A percentile compares a stretch with the other conserved stretches of the same genome.
Conservation (phyloP, 2,888 invertebrate genomes). For the Ennomos erosarius region DNA sequence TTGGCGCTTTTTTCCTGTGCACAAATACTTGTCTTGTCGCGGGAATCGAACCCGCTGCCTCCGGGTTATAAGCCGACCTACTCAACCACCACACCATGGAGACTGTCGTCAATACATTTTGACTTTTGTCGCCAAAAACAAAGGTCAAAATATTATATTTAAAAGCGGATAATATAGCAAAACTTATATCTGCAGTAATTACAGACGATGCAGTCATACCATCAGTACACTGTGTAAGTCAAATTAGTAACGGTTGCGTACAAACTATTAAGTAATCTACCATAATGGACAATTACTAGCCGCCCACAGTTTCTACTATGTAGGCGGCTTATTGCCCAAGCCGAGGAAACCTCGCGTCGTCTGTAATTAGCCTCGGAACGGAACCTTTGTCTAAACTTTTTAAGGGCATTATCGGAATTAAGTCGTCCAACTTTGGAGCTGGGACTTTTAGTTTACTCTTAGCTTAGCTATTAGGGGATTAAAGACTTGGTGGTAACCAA, state of each 20-base stretch:
- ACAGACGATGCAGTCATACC: constrained; percentile 3
- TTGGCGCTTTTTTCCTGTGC: too few relatives aligned
- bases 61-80: too few relatives aligned
- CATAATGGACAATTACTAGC: constrained; percentile 31
- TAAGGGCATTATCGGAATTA: constrained; percentile 30
- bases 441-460: constrained; percentile 18
- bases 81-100: too few relatives aligned
- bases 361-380: constrained; percentile 32
- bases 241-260: constrained; percentile 5
- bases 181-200: not conserved
- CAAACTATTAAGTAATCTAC: constrained; percentile 10
- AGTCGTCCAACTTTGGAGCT: constrained; percentile 9
- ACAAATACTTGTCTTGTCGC: too few relatives aligned
- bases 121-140: too few relatives aligned
- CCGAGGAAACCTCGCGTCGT: constrained; percentile 17
- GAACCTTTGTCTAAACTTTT: constrained; percentile 32
- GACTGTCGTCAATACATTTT: too few relatives aligned
- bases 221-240: not conserved
- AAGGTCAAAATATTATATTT: too few relatives aligned
- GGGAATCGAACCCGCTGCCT: too few relatives aligned
- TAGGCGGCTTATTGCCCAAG: constrained; percentile 28
- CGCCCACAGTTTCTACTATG: constrained; percentile 23
- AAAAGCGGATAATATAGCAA: not conserved
- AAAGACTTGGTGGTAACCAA: constrained; percentile 4
- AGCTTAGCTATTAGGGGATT: constrained; percentile 14